A percentile compares a stretch with the other conserved stretches of the same genome.
phyloP scores from a whole-genome alignment of 1,140 invertebrate species.

The Trialeurodes vaporariorum region DNA sequence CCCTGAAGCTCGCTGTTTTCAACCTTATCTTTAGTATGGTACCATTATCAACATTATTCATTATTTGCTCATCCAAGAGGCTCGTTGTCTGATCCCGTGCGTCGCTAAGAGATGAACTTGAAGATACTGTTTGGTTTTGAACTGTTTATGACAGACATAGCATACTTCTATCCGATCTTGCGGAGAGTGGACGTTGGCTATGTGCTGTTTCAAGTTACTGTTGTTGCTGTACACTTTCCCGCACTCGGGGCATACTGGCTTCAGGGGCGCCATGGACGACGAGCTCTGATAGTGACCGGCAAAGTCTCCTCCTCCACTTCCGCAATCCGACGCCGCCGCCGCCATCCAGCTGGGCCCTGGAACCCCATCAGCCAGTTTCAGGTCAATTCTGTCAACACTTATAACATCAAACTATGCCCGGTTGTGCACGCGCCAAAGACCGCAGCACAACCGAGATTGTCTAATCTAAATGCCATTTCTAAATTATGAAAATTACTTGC shows the following conservation, averaged over 20 bases:
- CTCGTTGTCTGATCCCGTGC: constrained; percentile 50
- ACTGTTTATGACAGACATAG: constrained; percentile 49
- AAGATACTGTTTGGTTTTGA: constrained; percentile 56
- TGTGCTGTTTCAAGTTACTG: constrained; percentile 59
- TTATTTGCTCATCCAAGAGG: no score
- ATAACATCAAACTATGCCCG: no score
- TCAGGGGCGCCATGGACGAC: constrained; percentile 26
- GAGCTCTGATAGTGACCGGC: constrained; percentile 26
- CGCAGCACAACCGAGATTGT: no score
- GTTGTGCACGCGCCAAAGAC: no score
- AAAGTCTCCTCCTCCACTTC: neutral
- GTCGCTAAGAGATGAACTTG: constrained; percentile 54
- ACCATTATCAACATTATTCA: no score
- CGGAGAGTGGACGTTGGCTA: constrained; percentile 55
- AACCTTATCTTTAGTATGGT: no score
- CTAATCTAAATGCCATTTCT: no score
- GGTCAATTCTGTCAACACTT: neutral
- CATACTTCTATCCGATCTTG: constrained; percentile 48
- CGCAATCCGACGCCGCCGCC: constrained; percentile 8
- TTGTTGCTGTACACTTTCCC: constrained; percentile 51
- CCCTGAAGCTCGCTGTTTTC: no score
- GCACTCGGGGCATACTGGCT: constrained; percentile 53
- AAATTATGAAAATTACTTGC: no score
- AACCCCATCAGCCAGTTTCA: constrained; percentile 14
- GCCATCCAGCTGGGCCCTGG: constrained; percentile 15